phyloP scores from a whole-genome alignment of 1,140 invertebrate species.

The Onthophagus taurus region DNA sequence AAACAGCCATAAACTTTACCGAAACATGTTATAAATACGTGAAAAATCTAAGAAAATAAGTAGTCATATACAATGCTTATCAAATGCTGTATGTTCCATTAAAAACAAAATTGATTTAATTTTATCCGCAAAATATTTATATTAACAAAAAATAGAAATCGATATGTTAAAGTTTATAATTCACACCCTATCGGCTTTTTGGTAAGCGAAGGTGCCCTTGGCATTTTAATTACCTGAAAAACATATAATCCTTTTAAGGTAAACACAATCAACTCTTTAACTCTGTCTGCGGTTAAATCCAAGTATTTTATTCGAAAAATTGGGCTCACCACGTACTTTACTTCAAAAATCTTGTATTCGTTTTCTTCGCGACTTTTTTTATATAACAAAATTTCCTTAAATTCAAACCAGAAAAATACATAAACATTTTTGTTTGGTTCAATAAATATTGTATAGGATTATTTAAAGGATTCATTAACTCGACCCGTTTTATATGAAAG shows the following conservation, averaged over 20 bases:
- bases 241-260: constrained; percentile 59
- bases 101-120: neutral
- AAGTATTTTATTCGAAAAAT: constrained; percentile 52
- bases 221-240: constrained; percentile 45
- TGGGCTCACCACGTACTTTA: constrained; percentile 31
- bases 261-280: constrained; percentile 57
- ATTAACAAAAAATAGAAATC: constrained; percentile 5
- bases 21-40: too few species aligned
- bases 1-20: too few species aligned
- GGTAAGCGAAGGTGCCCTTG: too few species aligned
- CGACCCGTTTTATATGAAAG: too few species aligned
- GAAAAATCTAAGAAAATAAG: too few species aligned
- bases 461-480: too few species aligned
- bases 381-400: constrained; percentile 52
- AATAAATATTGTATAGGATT: too few species aligned
- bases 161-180: neutral
- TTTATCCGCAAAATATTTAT: neutral
- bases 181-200: too few species aligned
- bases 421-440: too few species aligned
- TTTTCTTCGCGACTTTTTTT: constrained; percentile 26
- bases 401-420: too few species aligned
- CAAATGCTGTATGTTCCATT: too few species aligned
- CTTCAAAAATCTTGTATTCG: constrained; percentile 5
- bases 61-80: too few species aligned
- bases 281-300: constrained; percentile 60